Evolutionary conservation across 2,797 vertebrate species (phyloP).

Genomic region (Lepilemur ruficaudatus): DNA sequence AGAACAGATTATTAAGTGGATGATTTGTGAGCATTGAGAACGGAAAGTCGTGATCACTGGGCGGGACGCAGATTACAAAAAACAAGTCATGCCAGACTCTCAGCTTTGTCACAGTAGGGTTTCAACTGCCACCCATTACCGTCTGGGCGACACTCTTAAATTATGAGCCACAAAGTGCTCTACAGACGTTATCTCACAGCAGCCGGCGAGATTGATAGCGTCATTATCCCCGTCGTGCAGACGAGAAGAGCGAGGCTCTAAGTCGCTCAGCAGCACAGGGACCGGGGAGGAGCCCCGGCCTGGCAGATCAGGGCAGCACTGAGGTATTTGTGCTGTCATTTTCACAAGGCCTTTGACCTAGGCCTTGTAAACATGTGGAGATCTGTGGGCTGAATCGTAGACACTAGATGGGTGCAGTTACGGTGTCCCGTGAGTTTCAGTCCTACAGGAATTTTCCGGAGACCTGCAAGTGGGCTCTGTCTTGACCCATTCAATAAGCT

Average conservation of each 20-base stretch:
- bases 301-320: neutral
- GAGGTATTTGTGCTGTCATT: neutral
- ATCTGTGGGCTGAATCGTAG: accelerated
- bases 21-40: neutral
- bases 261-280: accelerated
- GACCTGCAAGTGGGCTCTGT: neutral
- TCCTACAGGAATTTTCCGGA: neutral
- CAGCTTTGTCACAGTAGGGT: neutral
- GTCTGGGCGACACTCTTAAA: neutral
- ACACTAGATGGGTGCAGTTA: neutral
- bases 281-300: neutral
- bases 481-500: neutral
- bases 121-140: neutral
- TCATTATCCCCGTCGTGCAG: neutral
- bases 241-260: neutral
- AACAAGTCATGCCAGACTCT: neutral
- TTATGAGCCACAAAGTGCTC: neutral
- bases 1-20: neutral
- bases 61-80: neutral
- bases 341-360: neutral
- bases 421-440: accelerated
- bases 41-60: neutral
- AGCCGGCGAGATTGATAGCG: neutral
- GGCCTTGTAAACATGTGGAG: neutral
- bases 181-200: too few relatives aligned